A percentile compares a stretch with the other conserved stretches of the same genome.
Conservation (phyloP, 2,888 invertebrate genomes). For the Orthosia gothica region DNA sequence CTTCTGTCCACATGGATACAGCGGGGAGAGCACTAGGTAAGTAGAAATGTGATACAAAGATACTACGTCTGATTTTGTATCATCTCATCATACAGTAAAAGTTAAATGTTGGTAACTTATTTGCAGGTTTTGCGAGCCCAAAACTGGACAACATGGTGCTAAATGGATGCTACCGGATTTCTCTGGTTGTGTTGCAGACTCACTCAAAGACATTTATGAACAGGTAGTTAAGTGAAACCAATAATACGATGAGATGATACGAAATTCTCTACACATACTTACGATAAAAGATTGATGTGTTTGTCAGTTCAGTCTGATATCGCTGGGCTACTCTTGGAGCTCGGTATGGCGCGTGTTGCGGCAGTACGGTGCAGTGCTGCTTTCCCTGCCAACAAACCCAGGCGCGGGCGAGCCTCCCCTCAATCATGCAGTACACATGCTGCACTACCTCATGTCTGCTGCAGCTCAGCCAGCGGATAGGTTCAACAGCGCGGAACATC, state of each 20-base stretch:
- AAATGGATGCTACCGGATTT: conserved; percentile 95
- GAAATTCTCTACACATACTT: background rate
- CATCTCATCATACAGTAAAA: background rate
- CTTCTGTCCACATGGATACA: conserved; percentile 90
- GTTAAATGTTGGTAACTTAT: background rate
- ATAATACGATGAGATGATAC: background rate
- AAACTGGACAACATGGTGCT: conserved; percentile 91
- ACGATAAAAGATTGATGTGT: background rate
- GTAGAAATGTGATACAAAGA: background rate
- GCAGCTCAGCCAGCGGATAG: conserved; percentile 82
- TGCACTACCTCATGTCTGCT: conserved; percentile 88
- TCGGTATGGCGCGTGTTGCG: conserved; percentile 91
- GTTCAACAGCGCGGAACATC: conserved; percentile 92
- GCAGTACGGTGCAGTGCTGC: conserved; percentile 90
- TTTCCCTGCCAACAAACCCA: conserved; percentile 79
- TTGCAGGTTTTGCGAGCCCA: conserved; percentile 88
- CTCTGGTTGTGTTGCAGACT: conserved; percentile 93
- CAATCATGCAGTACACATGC: conserved; percentile 87
- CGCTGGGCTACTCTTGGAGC: conserved; percentile 93
- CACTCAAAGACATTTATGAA: conserved; percentile 92
- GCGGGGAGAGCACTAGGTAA: conserved; percentile 85
- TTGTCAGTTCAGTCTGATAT: conserved; percentile 83
- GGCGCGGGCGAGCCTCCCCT: conserved; percentile 91
- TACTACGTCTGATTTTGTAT: no score
- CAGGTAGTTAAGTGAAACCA: conserved; percentile 85